Conservation (phyloP, 2,113 vertebrate species). For the Parus major region DNA sequence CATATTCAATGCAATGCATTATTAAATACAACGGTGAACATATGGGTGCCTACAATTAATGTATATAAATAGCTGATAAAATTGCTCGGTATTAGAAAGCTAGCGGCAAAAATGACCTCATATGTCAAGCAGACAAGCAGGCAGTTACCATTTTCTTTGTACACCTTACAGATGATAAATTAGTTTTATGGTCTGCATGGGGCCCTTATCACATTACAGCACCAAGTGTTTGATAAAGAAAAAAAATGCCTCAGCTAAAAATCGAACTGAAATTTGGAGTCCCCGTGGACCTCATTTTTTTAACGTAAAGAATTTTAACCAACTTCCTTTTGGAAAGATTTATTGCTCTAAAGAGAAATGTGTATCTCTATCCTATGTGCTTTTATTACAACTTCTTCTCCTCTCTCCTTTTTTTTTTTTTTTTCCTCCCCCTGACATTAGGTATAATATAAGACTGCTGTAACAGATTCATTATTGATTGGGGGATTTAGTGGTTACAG, state of each 20-base stretch:
- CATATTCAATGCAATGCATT: constrained; percentile 81
- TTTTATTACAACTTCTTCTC: constrained; percentile 73
- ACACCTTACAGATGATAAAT: constrained; percentile 86
- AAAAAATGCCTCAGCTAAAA: constrained; percentile 80
- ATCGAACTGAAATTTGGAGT: constrained; percentile 81
- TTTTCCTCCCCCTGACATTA: constrained; percentile 61
- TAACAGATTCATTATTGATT: constrained; percentile 72
- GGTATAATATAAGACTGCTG: constrained; percentile 67
- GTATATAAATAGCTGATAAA: constrained; percentile 86
- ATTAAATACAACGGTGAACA: constrained; percentile 82
- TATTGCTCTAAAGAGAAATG: constrained; percentile 74
- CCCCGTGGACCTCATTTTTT: constrained; percentile 76
- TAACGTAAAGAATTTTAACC: constrained; percentile 78
- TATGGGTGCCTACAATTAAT: constrained; percentile 85
- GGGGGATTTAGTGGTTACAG: constrained; percentile 64
- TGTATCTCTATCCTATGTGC: constrained; percentile 73
- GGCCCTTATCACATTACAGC: constrained; percentile 82
- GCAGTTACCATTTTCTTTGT: constrained; percentile 83
- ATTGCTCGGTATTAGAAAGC: constrained; percentile 84
- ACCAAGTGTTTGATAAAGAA: constrained; percentile 82
- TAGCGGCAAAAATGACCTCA: constrained; percentile 86
- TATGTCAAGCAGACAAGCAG: constrained; percentile 84
- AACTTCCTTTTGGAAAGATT: constrained; percentile 78
- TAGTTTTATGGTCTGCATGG: constrained; percentile 83
- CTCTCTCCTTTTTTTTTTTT: background rate